Conservation (phyloP, 2,113 vertebrate species). For the Rhabdomys dilectus region DNA sequence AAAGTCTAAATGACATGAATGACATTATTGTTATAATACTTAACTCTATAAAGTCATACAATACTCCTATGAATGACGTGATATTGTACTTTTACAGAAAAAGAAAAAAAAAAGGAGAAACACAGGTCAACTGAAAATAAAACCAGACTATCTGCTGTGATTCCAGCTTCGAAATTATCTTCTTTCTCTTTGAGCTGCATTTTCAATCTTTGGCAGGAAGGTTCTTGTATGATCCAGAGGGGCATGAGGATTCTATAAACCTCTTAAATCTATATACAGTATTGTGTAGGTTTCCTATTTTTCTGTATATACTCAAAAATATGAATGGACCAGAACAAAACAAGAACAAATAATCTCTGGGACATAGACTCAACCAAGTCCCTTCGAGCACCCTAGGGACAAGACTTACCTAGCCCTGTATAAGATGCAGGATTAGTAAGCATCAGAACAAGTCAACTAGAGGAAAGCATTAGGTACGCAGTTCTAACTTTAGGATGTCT, state of each 20-base stretch:
- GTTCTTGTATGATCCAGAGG: not conserved
- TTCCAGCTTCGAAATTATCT: not conserved
- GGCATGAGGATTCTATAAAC: not conserved
- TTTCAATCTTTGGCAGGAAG: slow-evolving; percentile 11
- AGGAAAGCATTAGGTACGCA: not conserved
- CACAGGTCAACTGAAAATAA: slow-evolving; percentile 41
- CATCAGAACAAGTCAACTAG: not conserved
- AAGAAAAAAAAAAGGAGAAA: slow-evolving; percentile 5
- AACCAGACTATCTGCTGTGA: not conserved
- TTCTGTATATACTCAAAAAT: slow-evolving; percentile 17
- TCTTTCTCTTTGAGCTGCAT: not conserved
- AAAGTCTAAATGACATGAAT: not conserved
- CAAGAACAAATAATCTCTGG: not conserved
- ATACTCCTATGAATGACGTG: not conserved
- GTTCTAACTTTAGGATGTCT: not conserved
- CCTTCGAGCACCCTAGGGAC: not conserved
- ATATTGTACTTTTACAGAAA: slow-evolving; percentile 15
- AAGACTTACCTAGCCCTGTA: not conserved
- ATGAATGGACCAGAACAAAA: not conserved
- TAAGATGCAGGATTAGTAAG: not conserved
- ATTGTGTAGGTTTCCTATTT: slow-evolving; percentile 29
- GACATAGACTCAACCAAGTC: not conserved
- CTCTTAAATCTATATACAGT: slow-evolving; percentile 29
- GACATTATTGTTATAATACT: not conserved
- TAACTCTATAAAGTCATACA: slow-evolving; percentile 13